phyloP scores from a whole-genome alignment of 1,140 invertebrate genomes.

The Eriocheir sinensis region DNA sequence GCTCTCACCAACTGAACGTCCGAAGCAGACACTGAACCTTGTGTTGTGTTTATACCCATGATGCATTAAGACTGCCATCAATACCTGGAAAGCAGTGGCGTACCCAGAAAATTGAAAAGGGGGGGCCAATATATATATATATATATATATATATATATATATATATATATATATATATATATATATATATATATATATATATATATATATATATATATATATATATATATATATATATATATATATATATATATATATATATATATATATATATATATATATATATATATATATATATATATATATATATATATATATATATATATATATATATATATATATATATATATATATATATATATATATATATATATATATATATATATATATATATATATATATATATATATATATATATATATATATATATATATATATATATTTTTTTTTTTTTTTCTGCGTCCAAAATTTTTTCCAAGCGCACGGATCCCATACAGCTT shows the following conservation, averaged over 20 bases:
- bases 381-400: conserved; percentile 37
- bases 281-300: conserved; percentile 49
- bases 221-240: conserved; percentile 59
- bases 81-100: not conserved
- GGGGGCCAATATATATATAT: too few species aligned
- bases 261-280: conserved; percentile 57
- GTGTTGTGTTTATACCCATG: not conserved
- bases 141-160: conserved; percentile 26
- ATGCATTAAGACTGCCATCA: not conserved
- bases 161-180: conserved; percentile 44
- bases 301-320: conserved; percentile 62
- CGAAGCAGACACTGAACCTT: not conserved
- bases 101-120: too few species aligned
- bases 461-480: too few species aligned
- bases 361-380: conserved; percentile 44
- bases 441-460: too few species aligned
- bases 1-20: not conserved
- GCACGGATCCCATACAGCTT: too few species aligned
- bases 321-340: conserved; percentile 49
- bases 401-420: conserved; percentile 46
- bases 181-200: conserved; percentile 55
- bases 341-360: conserved; percentile 42
- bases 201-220: conserved; percentile 59
- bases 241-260: conserved; percentile 57
- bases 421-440: conserved; percentile 46